Base-by-base conservation (phyloP, 64 coral and sea anemone species). In the Dendronephthya gigantea region DNA sequence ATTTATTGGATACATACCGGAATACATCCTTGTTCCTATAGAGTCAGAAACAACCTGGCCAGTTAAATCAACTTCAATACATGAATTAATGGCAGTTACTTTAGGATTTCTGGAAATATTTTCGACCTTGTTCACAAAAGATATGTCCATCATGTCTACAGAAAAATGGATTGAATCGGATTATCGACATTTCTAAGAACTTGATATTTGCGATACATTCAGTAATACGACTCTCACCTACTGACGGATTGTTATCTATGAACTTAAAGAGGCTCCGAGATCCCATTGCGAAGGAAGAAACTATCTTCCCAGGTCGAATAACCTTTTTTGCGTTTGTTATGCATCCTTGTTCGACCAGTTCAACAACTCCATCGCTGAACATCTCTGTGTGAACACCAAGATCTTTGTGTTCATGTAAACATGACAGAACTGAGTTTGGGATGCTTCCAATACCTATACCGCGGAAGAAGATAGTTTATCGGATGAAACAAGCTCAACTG, bases 11-110 rank as follows among this genome's bases (percentile, higher is more conserved):
- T 82, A 39, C 19, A 48, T 85, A 98, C 95, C 95, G 87, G 95
- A 98, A 84, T 98, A 98, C 87, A 98, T 84, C 81, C 84, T 87
- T 30, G 95, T 98, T 0, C 95, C 95, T 76, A 98, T 98, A 45
- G 95, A 98, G 40, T 98, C 95, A 1, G 95, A 98, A 19, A 98
- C 95, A 68, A 98, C 92, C 86, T 98, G 95, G 29, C 95, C 95
- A 43, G 95, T 98, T 12, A 98, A 55, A 36, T 98, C 95, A 33
- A 98, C 90, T 36, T 98, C 95, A 76, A 98, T 98, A 83, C 95
- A 98, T 6, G 95, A 98, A 35, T 98, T 98, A 29, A 98, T 98
- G n/a, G 92, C 83, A 2, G 92, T 98, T 6, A 98, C 92, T 82
- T 93, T 98, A 1, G 95, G 95, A 50, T 98, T 98, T 70, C 93